phyloP scores from a whole-genome alignment of 2,797 vertebrate species.

The Sparus aurata region DNA sequence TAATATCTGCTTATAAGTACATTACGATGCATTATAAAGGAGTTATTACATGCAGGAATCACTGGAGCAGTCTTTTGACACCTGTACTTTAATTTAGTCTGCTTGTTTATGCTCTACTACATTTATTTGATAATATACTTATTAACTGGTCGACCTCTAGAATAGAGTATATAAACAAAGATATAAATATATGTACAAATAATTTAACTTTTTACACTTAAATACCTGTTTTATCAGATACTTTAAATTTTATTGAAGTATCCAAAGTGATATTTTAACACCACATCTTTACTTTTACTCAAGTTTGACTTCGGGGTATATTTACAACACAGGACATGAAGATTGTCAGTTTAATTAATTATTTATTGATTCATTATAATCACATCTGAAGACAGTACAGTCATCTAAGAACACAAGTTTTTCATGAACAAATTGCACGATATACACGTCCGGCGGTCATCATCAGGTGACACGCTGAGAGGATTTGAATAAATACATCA shows the following conservation, averaged over 20 bases:
- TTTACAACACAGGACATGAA: background rate
- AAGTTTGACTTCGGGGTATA: too few relatives aligned
- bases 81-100: too few relatives aligned
- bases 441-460: constrained; percentile 9
- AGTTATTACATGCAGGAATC: background rate
- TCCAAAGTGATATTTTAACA: too few relatives aligned
- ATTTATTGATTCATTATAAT: constrained; percentile 67
- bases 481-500: constrained; percentile 68
- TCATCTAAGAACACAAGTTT: constrained; percentile 25
- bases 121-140: too few relatives aligned
- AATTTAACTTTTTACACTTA: too few relatives aligned
- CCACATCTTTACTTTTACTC: too few relatives aligned
- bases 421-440: constrained; percentile 33
- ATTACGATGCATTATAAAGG: background rate
- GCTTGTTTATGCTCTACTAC: too few relatives aligned
- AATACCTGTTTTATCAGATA: too few relatives aligned
- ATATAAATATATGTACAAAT: too few relatives aligned
- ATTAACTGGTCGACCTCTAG: too few relatives aligned
- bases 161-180: too few relatives aligned
- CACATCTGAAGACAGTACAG: constrained; percentile 33
- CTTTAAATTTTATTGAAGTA: too few relatives aligned
- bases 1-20: background rate
- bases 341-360: constrained; percentile 18
- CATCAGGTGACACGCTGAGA: background rate
- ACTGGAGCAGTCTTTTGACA: background rate